Percentiles rank a stretch among this genome's conserved stretches.
phyloP scores from a whole-genome alignment of 2,113 vertebrate species.

The Dipodomys spectabilis region DNA sequence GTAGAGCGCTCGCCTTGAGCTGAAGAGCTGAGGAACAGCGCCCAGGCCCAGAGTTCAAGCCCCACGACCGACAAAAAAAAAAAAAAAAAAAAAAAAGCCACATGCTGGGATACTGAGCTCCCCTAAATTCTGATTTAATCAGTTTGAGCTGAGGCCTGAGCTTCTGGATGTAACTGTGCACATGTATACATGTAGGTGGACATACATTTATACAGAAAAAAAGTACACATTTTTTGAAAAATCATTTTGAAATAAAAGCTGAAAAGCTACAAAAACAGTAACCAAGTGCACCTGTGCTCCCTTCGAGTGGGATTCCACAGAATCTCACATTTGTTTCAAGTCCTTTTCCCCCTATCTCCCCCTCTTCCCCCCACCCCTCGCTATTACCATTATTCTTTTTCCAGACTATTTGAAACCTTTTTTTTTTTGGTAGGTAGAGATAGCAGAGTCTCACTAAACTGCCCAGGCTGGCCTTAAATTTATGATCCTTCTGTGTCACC shows the following conservation, averaged over 20 bases:
- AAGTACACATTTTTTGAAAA: background rate
- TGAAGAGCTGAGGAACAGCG: too few species aligned
- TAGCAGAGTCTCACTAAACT: background rate
- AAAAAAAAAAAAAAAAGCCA: too few species aligned
- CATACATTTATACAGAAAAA: background rate
- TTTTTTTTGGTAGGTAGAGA: background rate
- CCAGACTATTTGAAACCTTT: background rate
- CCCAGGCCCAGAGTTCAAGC: too few species aligned
- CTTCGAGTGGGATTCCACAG: background rate
- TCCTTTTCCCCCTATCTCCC: too few species aligned
- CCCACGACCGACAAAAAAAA: too few species aligned
- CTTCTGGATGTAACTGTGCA: too few species aligned
- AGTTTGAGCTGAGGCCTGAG: background rate
- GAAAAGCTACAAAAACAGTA: background rate
- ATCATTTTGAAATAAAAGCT: conserved; percentile 4
- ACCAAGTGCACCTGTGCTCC: background rate
- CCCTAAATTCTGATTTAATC: background rate
- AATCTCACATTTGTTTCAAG: background rate
- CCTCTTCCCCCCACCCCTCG: accelerated
- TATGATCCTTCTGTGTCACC: background rate
- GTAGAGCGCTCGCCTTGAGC: too few species aligned
- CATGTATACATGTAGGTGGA: background rate
- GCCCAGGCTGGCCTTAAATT: background rate
- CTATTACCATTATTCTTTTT: background rate
- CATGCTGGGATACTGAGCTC: background rate